A percentile compares a stretch with the other conserved stretches of the same genome.
Evolutionary conservation across 2,888 invertebrate genomes (phyloP).

Genomic region (Notocelia uddmanniana): DNA sequence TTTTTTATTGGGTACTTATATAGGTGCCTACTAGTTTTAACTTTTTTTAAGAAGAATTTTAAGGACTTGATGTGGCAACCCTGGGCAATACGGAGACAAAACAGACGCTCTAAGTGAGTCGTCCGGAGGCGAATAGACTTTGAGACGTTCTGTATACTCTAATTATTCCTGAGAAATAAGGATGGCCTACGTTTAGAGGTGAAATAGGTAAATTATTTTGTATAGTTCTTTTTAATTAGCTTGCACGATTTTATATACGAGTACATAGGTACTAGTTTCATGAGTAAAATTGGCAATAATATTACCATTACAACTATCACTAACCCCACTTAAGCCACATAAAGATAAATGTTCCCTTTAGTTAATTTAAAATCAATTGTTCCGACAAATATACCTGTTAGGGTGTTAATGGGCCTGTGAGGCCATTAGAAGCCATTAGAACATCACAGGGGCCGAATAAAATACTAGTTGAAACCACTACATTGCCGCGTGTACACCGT

Average conservation of each 20-base stretch:
- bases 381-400: constrained; percentile 48
- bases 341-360: constrained; percentile 8
- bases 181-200: too few relatives aligned
- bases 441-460: constrained; percentile 64
- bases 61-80: constrained; percentile 15
- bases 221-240: too few relatives aligned
- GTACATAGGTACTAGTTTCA: too few relatives aligned
- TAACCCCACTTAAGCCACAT: not conserved
- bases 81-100: constrained; percentile 17
- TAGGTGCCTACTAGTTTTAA: too few relatives aligned
- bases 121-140: constrained; percentile 9
- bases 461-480: constrained; percentile 59
- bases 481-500: constrained; percentile 13
- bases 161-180: constrained; percentile 20
- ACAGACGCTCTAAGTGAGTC: constrained; percentile 25
- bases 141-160: constrained; percentile 22
- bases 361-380: constrained; percentile 58
- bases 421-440: constrained; percentile 57
- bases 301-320: not conserved
- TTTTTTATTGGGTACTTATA: too few relatives aligned
- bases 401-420: constrained; percentile 46
- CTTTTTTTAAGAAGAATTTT: too few relatives aligned
- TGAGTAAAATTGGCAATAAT: not conserved
- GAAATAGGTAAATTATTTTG: too few relatives aligned
- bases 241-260: too few relatives aligned